Percentiles rank a stretch among this genome's conserved stretches.
Evolutionary conservation across 2,113 vertebrate genomes (phyloP).

Genomic region (Periophthalmodon schlosseri): DNA sequence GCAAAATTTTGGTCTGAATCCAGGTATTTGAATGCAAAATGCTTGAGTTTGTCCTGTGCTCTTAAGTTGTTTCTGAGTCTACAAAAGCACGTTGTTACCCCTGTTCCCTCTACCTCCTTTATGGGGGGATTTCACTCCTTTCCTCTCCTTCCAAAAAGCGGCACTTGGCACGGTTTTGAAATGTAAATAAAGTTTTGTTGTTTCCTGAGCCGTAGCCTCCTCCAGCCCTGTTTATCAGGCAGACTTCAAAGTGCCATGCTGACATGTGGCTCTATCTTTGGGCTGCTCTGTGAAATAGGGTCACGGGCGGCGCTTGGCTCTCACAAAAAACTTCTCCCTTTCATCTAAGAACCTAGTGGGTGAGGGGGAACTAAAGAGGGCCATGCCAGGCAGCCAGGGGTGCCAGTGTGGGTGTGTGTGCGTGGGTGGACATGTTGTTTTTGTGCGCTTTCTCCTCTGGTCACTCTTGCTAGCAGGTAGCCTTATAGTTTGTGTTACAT

Average conservation of each 20-base stretch:
- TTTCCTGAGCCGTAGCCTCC: slow-evolving; percentile 62
- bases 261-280: slow-evolving; percentile 67
- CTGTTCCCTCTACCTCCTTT: not conserved
- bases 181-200: slow-evolving; percentile 76
- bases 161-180: slow-evolving; percentile 67
- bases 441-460: slow-evolving; percentile 20
- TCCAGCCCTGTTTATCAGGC: slow-evolving; percentile 70
- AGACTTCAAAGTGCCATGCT: slow-evolving; percentile 70
- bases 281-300: slow-evolving; percentile 64
- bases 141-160: slow-evolving; percentile 40
- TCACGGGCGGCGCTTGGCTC: slow-evolving; percentile 65
- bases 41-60: not conserved
- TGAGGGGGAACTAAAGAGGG: slow-evolving; percentile 63
- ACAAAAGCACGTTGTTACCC: slow-evolving; percentile 33
- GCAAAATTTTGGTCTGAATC: not conserved
- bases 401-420: slow-evolving; percentile 16
- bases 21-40: slow-evolving; percentile 1
- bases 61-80: slow-evolving; percentile 13
- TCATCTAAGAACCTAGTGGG: slow-evolving; percentile 68
- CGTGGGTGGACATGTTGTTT: slow-evolving; percentile 22
- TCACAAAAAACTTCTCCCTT: slow-evolving; percentile 65
- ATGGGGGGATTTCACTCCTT: slow-evolving; percentile 32
- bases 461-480: slow-evolving; percentile 54
- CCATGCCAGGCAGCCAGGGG: slow-evolving; percentile 50
- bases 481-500: slow-evolving; percentile 58